Percentiles rank a stretch among this genome's conserved stretches.
These are phyloP conservation scores for Neosilurus mollespiculum DNA, from an alignment of 2,797 vertebrate genomes.

Conservation along the genomic window DNA sequence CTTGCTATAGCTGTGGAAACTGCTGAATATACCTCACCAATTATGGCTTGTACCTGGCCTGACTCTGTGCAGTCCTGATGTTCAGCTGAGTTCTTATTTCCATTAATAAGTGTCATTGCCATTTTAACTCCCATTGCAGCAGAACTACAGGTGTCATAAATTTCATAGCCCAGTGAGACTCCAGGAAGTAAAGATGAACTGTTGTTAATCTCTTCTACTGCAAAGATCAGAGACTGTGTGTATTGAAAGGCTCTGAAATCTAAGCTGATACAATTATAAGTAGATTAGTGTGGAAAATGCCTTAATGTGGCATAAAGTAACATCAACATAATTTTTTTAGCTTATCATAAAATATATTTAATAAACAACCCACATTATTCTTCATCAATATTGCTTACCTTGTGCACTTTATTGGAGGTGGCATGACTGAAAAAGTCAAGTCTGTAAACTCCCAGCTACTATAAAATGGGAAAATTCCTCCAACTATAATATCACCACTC, in stretches of 20 bases:
- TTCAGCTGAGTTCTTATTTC: slow-evolving; percentile 32
- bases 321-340: too few species aligned
- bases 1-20: slow-evolving; percentile 63
- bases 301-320: too few species aligned
- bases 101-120: slow-evolving; percentile 56
- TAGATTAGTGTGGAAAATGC: too few species aligned
- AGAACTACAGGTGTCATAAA: slow-evolving; percentile 55
- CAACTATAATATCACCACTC: slow-evolving; percentile 68
- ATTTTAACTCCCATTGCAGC: slow-evolving; percentile 40
- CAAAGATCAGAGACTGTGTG: slow-evolving; percentile 57
- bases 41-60: slow-evolving; percentile 54
- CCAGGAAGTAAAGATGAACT: slow-evolving; percentile 55
- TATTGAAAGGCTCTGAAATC: slow-evolving; percentile 26
- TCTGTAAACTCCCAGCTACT: slow-evolving; percentile 64
- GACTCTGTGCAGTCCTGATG: slow-evolving; percentile 46
- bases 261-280: background rate
- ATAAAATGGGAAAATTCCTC: slow-evolving; percentile 72
- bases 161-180: slow-evolving; percentile 56
- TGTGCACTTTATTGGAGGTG: slow-evolving; percentile 64
- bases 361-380: too few species aligned
- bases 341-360: too few species aligned
- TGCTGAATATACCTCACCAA: slow-evolving; percentile 70
- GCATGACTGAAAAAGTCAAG: slow-evolving; percentile 58
- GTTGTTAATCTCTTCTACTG: slow-evolving; percentile 62
- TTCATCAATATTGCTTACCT: slow-evolving; percentile 57